A percentile compares a stretch with the other conserved stretches of the same genome.
Conservation (phyloP, 2,113 vertebrate species). For the Clarias gariepinus region DNA sequence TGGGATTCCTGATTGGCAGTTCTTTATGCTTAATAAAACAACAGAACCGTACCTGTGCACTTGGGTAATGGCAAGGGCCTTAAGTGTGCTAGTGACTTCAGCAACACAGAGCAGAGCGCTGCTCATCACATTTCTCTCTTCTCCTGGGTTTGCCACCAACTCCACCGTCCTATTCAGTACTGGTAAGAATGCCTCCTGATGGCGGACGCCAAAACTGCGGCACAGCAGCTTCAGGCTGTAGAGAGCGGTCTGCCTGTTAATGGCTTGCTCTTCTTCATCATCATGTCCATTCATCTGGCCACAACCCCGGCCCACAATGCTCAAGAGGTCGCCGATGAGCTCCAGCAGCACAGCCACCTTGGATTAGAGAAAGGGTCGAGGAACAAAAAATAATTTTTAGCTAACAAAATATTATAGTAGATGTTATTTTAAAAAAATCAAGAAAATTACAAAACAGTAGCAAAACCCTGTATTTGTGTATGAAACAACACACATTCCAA, state of each 20-base stretch:
- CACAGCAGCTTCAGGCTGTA: slow-evolving; percentile 93
- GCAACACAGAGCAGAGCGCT: slow-evolving; percentile 91
- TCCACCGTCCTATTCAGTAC: slow-evolving; percentile 76
- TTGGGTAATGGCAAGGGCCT: slow-evolving; percentile 86
- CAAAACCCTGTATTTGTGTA: neutral
- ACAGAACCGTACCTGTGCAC: slow-evolving; percentile 80
- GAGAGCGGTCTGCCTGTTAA: slow-evolving; percentile 93
- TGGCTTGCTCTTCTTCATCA: slow-evolving; percentile 80
- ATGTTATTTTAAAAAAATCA: neutral
- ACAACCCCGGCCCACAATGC: slow-evolving; percentile 69
- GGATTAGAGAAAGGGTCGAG: neutral
- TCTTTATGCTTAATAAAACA: neutral
- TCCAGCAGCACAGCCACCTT: slow-evolving; percentile 81
- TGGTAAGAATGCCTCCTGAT: slow-evolving; percentile 76
- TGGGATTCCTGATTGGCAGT: too few relatives aligned
- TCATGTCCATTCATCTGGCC: slow-evolving; percentile 48
- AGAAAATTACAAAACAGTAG: neutral
- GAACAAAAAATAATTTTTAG: too few relatives aligned
- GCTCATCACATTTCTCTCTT: slow-evolving; percentile 88
- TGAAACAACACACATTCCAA: neutral
- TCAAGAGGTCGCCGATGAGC: slow-evolving; percentile 79
- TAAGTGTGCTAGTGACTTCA: slow-evolving; percentile 78
- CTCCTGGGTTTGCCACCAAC: slow-evolving; percentile 71
- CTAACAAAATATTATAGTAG: too few relatives aligned
- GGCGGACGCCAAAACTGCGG: slow-evolving; percentile 80